Evolutionary conservation across 2,797 vertebrate species (phyloP).

Genomic region (Pelodytes ibericus): DNA sequence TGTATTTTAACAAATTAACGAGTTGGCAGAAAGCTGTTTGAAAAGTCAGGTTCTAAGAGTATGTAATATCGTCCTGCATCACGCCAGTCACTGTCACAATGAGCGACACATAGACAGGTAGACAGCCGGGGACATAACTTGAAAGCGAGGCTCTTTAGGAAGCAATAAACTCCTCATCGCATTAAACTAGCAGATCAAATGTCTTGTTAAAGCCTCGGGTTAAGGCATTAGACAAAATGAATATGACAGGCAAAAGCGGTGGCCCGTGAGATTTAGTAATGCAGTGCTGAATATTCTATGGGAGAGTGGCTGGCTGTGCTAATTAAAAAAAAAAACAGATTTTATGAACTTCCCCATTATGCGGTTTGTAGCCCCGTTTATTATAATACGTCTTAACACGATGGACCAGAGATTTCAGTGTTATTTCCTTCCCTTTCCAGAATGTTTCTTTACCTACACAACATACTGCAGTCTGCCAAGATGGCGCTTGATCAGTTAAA

Average conservation of each 20-base stretch:
- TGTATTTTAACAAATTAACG: too few relatives aligned
- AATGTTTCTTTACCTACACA: background rate
- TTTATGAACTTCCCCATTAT: background rate
- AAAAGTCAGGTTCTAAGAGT: background rate
- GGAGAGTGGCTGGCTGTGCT: background rate
- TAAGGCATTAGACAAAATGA: slow-evolving; percentile 13
- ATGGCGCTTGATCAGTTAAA: background rate
- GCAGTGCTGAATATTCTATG: background rate
- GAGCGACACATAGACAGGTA: slow-evolving; percentile 1
- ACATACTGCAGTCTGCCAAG: background rate
- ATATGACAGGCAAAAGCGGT: background rate
- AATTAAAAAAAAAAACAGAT: slow-evolving; percentile 1
- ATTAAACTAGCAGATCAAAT: slow-evolving; percentile 4
- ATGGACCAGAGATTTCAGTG: background rate
- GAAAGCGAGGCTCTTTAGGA: background rate
- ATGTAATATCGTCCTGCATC: background rate
- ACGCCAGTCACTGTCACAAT: background rate
- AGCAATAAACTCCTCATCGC: slow-evolving; percentile 11
- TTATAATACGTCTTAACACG: background rate
- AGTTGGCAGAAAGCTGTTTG: too few relatives aligned
- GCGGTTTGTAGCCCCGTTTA: background rate
- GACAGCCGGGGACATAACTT: background rate
- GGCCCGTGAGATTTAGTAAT: slow-evolving; percentile 7
- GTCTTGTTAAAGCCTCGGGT: slow-evolving; percentile 3
- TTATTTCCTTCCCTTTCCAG: background rate